phyloP scores from a whole-genome alignment of 1,140 invertebrate genomes.

The Ladona fulva region DNA sequence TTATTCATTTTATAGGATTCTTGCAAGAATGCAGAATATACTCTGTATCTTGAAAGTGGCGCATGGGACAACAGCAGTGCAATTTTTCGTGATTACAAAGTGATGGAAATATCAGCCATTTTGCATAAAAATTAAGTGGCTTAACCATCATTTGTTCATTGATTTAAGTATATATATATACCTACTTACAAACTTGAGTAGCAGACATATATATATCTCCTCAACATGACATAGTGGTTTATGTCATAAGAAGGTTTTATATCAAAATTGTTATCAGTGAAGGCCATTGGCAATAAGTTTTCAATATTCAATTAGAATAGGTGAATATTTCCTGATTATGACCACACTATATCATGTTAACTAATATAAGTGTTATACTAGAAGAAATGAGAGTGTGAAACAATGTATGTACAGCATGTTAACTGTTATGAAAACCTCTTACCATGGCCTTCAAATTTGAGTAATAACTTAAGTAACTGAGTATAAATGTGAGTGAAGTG shows the following conservation, averaged over 20 bases:
- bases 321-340: background rate
- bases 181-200: too few species aligned
- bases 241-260: too few species aligned
- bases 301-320: background rate
- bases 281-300: background rate
- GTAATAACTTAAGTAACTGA: too few species aligned
- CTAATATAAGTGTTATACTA: background rate
- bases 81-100: background rate
- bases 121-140: background rate
- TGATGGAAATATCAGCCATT: background rate
- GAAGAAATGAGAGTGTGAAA: background rate
- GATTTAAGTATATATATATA: too few species aligned
- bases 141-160: too few species aligned
- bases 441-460: slow-evolving; percentile 2
- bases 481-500: too few species aligned
- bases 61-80: slow-evolving; percentile 1
- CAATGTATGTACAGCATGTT: background rate
- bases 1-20: too few species aligned
- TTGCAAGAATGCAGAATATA: too few species aligned
- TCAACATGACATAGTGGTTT: too few species aligned
- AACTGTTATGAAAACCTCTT: background rate
- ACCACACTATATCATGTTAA: background rate
- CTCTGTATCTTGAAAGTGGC: background rate
- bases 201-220: too few species aligned
- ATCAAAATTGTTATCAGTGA: background rate